phyloP scores from a whole-genome alignment of 2,113 vertebrate genomes.

The Sceloporus undulatus region DNA sequence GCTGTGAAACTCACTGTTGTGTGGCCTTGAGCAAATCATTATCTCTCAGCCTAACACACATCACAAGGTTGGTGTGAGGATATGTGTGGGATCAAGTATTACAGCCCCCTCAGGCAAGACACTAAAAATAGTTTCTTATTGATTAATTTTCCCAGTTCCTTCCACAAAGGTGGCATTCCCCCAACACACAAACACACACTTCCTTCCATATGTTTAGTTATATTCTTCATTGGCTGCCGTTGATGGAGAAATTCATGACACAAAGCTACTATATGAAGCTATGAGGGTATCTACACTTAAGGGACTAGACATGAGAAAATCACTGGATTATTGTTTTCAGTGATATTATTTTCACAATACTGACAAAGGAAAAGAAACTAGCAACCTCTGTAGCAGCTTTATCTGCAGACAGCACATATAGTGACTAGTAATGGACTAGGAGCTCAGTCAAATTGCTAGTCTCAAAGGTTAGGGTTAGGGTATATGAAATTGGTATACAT shows the following conservation, averaged over 20 bases:
- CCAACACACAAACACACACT: no score
- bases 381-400: background rate
- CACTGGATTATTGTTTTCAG: background rate
- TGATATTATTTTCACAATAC: no score
- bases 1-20: background rate
- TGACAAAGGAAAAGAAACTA: background rate
- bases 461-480: background rate
- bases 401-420: no score
- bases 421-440: background rate
- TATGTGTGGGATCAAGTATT: background rate
- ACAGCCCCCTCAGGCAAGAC: background rate
- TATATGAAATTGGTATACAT: no score
- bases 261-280: no score
- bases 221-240: background rate
- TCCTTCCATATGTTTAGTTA: background rate
- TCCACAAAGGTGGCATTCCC: background rate
- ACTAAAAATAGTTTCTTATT: background rate
- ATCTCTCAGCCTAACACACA: background rate
- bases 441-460: background rate
- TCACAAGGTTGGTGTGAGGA: background rate
- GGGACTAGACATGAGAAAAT: background rate
- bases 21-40: background rate
- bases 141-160: background rate
- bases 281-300: background rate
- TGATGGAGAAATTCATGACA: background rate